phyloP scores from a whole-genome alignment of 2,113 vertebrate genomes.

The Notarius quadriscutis region DNA sequence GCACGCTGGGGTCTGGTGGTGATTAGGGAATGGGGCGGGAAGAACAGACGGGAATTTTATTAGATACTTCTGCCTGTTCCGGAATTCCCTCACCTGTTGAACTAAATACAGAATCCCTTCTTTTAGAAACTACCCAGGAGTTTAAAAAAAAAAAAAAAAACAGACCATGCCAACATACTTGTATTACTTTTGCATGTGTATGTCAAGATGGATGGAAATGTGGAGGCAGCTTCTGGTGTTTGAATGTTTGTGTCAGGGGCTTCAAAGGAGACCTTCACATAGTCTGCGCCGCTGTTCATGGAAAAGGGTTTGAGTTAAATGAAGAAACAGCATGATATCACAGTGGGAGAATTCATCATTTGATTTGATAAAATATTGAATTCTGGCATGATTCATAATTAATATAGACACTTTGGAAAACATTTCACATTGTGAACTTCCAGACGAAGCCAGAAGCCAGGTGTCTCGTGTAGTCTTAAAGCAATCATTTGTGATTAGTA shows the following conservation, averaged over 20 bases:
- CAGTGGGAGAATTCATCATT: background rate
- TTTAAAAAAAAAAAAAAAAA: background rate
- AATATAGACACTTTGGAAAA: background rate
- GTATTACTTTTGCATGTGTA: background rate
- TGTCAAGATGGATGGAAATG: background rate
- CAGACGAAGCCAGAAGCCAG: background rate
- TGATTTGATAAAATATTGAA: background rate
- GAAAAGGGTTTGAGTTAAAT: background rate
- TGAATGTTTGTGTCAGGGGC: background rate
- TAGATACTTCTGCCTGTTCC: conserved; percentile 53
- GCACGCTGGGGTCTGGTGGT: conserved; percentile 70
- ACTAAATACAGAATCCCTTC: conserved; percentile 27
- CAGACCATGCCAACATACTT: background rate
- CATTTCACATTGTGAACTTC: background rate
- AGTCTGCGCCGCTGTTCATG: background rate
- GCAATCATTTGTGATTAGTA: background rate
- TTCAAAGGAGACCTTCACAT: background rate
- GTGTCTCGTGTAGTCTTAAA: background rate
- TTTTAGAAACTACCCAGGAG: background rate
- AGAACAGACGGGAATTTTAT: conserved; percentile 67
- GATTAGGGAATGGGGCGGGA: conserved; percentile 66
- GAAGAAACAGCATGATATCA: background rate
- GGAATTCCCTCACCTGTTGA: conserved; percentile 56
- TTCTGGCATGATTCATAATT: background rate
- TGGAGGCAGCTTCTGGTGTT: background rate